Base-by-base conservation (phyloP, 2,113 vertebrate genomes). In the Tringa solitaria region DNA sequence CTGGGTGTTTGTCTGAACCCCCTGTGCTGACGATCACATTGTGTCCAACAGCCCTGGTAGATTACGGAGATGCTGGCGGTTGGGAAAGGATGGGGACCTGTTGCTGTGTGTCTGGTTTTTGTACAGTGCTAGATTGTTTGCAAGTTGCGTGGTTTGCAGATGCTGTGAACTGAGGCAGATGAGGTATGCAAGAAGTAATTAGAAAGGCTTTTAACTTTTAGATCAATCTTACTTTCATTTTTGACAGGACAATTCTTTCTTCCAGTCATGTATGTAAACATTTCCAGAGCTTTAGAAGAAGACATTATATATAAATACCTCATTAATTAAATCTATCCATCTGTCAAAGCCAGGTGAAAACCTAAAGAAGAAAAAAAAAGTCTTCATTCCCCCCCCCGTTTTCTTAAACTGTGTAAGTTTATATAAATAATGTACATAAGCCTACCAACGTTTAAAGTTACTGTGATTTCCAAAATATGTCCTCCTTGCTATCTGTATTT, bases 101-200 rank as follows among this genome's bases (percentile, higher is more conserved):
- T 76, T 89, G 86, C 86, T 80, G 3, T 37, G 32, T 39, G 65
- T 74, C 91, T 96, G 97, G 78, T 28, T 91, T 94, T 80, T 80
- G 80, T 95, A 70, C 22, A 1, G 46, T 18, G 45, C 30, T 67
- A 5, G 48, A 9, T 53, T 85, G 90, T 89, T 93, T 93, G 87
- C 35, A 53, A 51, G 68, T 15, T 91, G 89, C 69, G 27, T 83
- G 90, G 84, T 68, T 74, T 67, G 89, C 87, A 75, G 56, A 87
- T 84, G 67, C 86, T 90, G 50, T 87, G 89, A 93, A 46, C 45
- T 69, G 81, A 82, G 86, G 43, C 80, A 76, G 70, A 51, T 79
- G 26, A 54, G 56, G 50, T 68, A 81, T 90, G 60, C 45, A 60
- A 86, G 60, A 86, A 87, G 68, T 37, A 86, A 83, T 76, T 2